Evolutionary conservation across 1,140 invertebrate genomes (phyloP).

Genomic region (Dendrolimus punctatus): DNA sequence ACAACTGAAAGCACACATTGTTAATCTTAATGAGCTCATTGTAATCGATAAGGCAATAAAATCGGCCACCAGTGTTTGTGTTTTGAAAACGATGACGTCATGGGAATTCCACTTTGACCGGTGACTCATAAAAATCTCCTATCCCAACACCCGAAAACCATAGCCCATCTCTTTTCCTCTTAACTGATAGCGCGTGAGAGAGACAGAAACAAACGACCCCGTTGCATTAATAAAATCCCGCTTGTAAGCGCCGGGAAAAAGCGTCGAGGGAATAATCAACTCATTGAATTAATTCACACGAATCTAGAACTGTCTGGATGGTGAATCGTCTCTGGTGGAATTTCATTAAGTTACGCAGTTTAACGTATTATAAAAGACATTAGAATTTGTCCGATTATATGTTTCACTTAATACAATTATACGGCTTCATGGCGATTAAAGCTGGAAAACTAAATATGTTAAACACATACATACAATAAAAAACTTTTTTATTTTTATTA

Average conservation of each 20-base stretch:
- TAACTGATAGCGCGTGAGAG: background rate
- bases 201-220: constrained; percentile 3
- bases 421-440: no score
- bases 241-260: constrained; percentile 8
- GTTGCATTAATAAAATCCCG: constrained; percentile 3
- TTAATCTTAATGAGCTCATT: constrained; percentile 9
- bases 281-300: constrained; percentile 18
- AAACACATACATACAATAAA: no score
- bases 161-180: no score
- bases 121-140: constrained; percentile 19
- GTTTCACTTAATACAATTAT: no score
- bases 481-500: no score
- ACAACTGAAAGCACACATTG: constrained; percentile 8
- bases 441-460: no score
- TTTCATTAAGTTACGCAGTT: constrained; percentile 6
- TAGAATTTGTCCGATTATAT: no score
- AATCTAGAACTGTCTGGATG: constrained; percentile 13
- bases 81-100: constrained; percentile 25
- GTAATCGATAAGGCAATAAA: constrained; percentile 18
- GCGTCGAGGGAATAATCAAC: constrained; percentile 12
- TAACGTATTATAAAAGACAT: no score
- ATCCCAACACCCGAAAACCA: background rate
- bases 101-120: constrained; percentile 13
- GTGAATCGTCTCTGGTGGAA: constrained; percentile 11
- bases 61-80: constrained; percentile 15